Evolutionary conservation across 2,888 invertebrate species (phyloP).

Genomic region (Volucella inflata): DNA sequence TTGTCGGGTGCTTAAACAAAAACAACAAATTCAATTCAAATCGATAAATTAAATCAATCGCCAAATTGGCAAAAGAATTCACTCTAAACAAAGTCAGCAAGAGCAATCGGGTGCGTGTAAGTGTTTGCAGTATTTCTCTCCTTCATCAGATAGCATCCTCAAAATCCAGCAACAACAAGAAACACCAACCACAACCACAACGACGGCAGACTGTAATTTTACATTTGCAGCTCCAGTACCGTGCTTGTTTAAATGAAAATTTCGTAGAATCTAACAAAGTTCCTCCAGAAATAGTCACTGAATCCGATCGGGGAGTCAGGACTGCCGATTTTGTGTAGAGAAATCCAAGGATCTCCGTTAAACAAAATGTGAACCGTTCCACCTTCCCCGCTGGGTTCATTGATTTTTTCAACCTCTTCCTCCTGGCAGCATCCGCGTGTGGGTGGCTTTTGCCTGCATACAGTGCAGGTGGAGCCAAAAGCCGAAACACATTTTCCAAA

Average conservation of each 20-base stretch:
- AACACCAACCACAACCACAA: constrained; percentile 11
- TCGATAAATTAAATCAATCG: neutral
- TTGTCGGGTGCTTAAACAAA: constrained; percentile 31
- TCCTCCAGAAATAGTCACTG: neutral
- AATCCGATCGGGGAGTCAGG: neutral
- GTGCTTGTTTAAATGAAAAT: constrained; percentile 38
- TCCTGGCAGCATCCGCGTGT: constrained; percentile 53
- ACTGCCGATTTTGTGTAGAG: neutral
- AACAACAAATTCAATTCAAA: neutral
- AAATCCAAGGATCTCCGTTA: constrained; percentile 1
- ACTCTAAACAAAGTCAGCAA: neutral
- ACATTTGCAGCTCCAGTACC: neutral
- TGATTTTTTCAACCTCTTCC: constrained; percentile 61
- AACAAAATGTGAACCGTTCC: constrained; percentile 16
- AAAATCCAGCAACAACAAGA: constrained; percentile 44
- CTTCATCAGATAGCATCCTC: constrained; percentile 44
- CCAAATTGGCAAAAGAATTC: neutral
- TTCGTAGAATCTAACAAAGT: neutral
- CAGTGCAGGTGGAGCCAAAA: neutral
- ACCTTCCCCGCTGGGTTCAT: constrained; percentile 44
- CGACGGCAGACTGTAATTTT: neutral
- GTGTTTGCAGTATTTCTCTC: neutral
- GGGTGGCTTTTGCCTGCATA: neutral
- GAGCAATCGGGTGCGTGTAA: constrained; percentile 10
- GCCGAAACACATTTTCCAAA: constrained; percentile 2